Evolutionary conservation across 2,113 vertebrate genomes (phyloP), one percentile per base, ranked within the genome.

Genomic region (Chamaea fasciata): DNA sequence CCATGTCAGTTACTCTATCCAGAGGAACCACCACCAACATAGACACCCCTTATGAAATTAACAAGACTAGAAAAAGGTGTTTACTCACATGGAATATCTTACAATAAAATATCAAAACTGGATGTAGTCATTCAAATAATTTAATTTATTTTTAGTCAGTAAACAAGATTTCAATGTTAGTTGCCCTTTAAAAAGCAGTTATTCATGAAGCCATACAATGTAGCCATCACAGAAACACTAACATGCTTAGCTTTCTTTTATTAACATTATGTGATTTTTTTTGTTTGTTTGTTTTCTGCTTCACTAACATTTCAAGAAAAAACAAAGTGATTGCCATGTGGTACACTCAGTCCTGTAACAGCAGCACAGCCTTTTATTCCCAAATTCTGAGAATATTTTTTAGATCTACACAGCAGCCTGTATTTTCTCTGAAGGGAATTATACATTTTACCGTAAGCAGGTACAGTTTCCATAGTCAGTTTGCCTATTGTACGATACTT

Each of bases 341-440:
- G 56, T 88, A 73, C 41, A 63, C 41, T 70, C 37, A 79, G 53
- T 47, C 35, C 70, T 90, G 39, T 42, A 89, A 83, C 49, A 94
- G 60, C 60, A 95, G 56, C 57, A 92, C 69, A 94, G 69, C 57
- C 91, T 74, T 83, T 93, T 83, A 84, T 77, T 95, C 65, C 79
- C 71, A 95, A 73, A 88, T 53, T 78, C 47, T 16, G 35, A 88
- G 47, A 46, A 35, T 75, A 49, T 77, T 39, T 94, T 94, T 90
- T 30, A 83, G 56, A 67, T 76, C 75, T 64, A 56, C n/a, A 39
- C 18, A 49, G 68, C 37, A 94, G 42, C 23, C 37, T 88, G 18
- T 27, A 62, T 84, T 85, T 80, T 91, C 71, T 91, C 79, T 69
- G 44, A 77, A 52, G 69, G 56, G 64, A 90, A 79, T 82, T 73